phyloP scores from a whole-genome alignment of 2,113 vertebrate genomes.

The Corythornis madagascariensis region DNA sequence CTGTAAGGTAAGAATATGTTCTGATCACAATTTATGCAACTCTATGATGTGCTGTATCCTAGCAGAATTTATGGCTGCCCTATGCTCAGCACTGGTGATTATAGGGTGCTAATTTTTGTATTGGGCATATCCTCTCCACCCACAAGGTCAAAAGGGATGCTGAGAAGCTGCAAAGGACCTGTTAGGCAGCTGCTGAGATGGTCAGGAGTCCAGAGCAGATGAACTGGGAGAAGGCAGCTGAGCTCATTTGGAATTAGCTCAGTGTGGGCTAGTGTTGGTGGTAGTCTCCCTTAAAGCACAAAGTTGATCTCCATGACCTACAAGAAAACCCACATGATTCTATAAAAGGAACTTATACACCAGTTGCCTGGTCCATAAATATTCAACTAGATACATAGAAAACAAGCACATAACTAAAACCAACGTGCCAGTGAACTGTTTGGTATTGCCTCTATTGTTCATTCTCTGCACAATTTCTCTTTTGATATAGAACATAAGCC shows the following conservation, averaged over 20 bases:
- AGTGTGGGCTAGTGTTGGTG: not conserved
- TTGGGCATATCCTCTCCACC: not conserved
- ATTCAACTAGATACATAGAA: not conserved
- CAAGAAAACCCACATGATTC: fast-evolving
- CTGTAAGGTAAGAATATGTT: not conserved
- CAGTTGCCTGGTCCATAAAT: not conserved
- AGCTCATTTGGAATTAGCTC: not conserved
- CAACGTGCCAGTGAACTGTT: not conserved
- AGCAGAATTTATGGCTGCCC: not conserved
- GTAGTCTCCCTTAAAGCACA: not conserved
- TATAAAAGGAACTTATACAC: not conserved
- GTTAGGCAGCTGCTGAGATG: not conserved
- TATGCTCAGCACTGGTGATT: not conserved
- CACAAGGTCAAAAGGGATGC: not conserved
- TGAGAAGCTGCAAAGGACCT: not conserved
- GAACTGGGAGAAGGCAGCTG: not conserved
- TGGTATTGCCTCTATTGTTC: not conserved
- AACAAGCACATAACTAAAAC: not conserved
- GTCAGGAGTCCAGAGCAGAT: not conserved
- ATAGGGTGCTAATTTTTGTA: not conserved
- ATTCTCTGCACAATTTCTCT: not conserved
- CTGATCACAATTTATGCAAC: not conserved
- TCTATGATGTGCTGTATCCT: not conserved
- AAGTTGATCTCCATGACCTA: not conserved
- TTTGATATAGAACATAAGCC: not conserved